phyloP scores from a whole-genome alignment of 2,113 vertebrate species.

The Ranitomeya imitator region DNA sequence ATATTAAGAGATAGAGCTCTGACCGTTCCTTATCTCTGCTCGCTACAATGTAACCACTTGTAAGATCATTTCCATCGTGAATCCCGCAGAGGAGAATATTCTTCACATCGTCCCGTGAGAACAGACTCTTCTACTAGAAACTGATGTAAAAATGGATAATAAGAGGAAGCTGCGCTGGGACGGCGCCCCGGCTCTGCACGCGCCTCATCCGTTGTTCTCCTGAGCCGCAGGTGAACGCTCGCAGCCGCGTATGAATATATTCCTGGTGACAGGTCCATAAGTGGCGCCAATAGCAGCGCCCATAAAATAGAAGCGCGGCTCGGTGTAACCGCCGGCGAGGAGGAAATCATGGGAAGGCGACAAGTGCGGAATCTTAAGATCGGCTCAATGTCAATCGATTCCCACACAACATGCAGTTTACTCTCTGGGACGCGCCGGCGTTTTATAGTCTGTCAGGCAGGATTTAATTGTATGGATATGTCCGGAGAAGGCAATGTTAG shows the following conservation, averaged over 20 bases:
- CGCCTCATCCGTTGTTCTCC: background rate
- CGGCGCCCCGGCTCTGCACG: background rate
- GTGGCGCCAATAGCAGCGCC: slow-evolving; percentile 39
- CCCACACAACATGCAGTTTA: slow-evolving; percentile 38
- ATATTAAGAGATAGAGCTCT: background rate
- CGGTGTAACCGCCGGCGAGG: slow-evolving; percentile 36
- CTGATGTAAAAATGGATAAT: slow-evolving; percentile 18
- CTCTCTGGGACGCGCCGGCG: slow-evolving; percentile 24
- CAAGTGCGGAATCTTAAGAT: slow-evolving; percentile 47
- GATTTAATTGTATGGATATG: slow-evolving; percentile 50
- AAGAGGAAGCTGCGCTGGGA: background rate
- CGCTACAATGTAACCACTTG: background rate
- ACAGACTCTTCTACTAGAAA: slow-evolving; percentile 12
- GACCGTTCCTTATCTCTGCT: background rate
- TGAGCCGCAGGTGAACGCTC: slow-evolving; percentile 14
- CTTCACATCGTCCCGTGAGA: background rate
- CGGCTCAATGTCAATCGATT: slow-evolving; percentile 52
- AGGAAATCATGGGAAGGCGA: slow-evolving; percentile 29
- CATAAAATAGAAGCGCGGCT: slow-evolving; percentile 49
- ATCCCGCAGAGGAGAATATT: background rate
- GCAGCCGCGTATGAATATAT: slow-evolving; percentile 26
- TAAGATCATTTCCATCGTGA: slow-evolving; percentile 8
- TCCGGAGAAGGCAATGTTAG: slow-evolving; percentile 10
- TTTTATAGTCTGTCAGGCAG: slow-evolving; percentile 41
- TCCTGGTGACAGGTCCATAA: slow-evolving; percentile 49